Conservation (phyloP, 2,113 vertebrate genomes). For the Mesitornis unicolor region DNA sequence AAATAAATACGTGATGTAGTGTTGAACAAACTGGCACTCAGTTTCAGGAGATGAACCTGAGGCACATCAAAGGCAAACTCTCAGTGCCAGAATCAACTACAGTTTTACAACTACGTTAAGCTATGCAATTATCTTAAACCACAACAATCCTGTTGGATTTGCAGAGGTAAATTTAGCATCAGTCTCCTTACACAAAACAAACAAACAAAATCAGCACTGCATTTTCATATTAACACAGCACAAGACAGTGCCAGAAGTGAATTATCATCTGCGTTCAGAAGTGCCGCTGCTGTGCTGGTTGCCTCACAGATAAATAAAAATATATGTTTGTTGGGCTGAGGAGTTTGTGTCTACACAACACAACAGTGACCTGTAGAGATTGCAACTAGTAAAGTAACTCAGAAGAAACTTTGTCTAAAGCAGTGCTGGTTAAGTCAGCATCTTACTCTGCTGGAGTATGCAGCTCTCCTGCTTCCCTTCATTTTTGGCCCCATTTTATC, state of each 20-base stretch:
- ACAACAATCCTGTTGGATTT: neutral
- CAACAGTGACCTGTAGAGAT: neutral
- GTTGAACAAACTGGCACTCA: neutral
- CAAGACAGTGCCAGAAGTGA: neutral
- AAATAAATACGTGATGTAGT: slow-evolving; percentile 5
- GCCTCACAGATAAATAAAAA: neutral
- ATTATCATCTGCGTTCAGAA: neutral
- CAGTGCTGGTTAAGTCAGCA: neutral
- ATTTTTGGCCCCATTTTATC: neutral
- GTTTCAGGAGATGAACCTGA: slow-evolving; percentile 18
- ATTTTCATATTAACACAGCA: slow-evolving; percentile 2
- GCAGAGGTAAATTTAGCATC: neutral
- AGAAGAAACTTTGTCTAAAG: neutral
- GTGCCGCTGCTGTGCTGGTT: neutral
- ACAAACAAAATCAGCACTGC: neutral
- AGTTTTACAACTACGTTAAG: neutral
- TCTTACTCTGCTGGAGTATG: neutral
- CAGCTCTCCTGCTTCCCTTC: neutral
- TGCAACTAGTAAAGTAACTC: neutral
- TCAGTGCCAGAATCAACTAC: neutral
- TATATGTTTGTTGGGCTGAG: neutral
- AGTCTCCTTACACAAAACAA: neutral
- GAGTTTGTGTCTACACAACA: neutral
- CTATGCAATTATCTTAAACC: slow-evolving; percentile 6
- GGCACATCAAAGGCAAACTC: neutral